Evolutionary conservation across 2,113 vertebrate species (phyloP), one percentile per base, ranked within the genome.

Genomic region (Parus major): DNA sequence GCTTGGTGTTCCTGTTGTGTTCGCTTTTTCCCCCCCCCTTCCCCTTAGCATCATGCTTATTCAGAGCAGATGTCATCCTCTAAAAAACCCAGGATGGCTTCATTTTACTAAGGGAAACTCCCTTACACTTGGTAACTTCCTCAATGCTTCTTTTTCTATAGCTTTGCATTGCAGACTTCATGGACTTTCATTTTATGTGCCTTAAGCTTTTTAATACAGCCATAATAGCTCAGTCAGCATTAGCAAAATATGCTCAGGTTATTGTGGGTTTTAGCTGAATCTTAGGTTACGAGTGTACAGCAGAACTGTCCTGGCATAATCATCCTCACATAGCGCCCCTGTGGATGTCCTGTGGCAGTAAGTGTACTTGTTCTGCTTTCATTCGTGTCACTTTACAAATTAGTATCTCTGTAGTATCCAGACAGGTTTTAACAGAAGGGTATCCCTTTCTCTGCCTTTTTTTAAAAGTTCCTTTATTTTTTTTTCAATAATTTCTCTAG

Each of bases 221-320:
- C 11, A 2, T 47, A 82, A 72, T 31, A 66, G 42, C 44, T 60
- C 73, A 70, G 50, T 84, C 42, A 83, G 61, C 59, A n/a, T 72
- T 53, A 87, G n/a, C 20, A 82, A 91, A 80, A 76, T 69, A 24
- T 55, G 46, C 25, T 82, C 23, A 33, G 61, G 22, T 86, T 88
- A 28, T 63, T 81, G 29, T 60, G 49, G 46, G 7, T 69, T 90
- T 11, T 17, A 49, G 28, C 19, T 61, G 57, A 44, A 36, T 82
- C 19, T n/a, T n/a, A 49, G n/a, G 15, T 27, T 79, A 8, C 25
- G n/a, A 52, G 9, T 0, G 0, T 0, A 1, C 28, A 41, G 17
- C 20, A 80, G 61, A 82, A 46, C 8, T 2, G 4, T 76, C 27
- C 57, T 72, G 70, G 31, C 20, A 18, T 53, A 65, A 56, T 61